A percentile compares a stretch with the other conserved stretches of the same genome.
These are phyloP conservation scores for Lithobates pipiens DNA, from an alignment of 2,797 vertebrate species.

Conservation along the genomic window DNA sequence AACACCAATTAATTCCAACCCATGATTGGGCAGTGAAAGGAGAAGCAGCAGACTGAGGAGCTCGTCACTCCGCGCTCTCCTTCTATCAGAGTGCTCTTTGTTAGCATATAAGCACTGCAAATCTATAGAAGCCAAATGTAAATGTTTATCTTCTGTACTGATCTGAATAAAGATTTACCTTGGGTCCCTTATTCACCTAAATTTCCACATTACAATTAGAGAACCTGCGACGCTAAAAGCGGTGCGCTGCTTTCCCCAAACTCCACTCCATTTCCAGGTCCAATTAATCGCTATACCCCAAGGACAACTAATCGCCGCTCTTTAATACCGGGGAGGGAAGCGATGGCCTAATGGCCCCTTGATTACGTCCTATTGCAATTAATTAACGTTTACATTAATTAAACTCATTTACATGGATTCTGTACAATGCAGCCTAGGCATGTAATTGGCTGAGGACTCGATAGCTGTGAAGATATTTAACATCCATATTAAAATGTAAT, in stretches of 20 bases:
- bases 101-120: too few relatives aligned
- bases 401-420: conserved; percentile 81
- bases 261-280: conserved; percentile 7
- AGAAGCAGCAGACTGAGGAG: too few relatives aligned
- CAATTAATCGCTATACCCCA: conserved; percentile 39
- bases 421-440: conserved; percentile 73
- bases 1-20: too few relatives aligned
- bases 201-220: too few relatives aligned
- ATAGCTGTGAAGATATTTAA: conserved; percentile 78
- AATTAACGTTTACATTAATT: conserved; percentile 80
- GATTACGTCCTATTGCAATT: conserved; percentile 77
- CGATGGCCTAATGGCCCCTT: conserved; percentile 63
- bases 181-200: too few relatives aligned
- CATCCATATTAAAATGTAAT: conserved; percentile 82
- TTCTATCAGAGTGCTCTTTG: too few relatives aligned
- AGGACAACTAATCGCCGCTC: conserved; percentile 68
- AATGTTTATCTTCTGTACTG: too few relatives aligned
- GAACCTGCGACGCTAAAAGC: too few relatives aligned
- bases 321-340: conserved; percentile 71
- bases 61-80: too few relatives aligned
- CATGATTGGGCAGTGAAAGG: too few relatives aligned
- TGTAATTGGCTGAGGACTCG: conserved; percentile 77
- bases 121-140: too few relatives aligned
- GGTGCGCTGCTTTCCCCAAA: neutral
- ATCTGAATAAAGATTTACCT: too few relatives aligned